A percentile compares a stretch with the other conserved stretches of the same genome.
Evolutionary conservation across 2,888 invertebrate genomes (phyloP).

Genomic region (Trimorus sp.): DNA sequence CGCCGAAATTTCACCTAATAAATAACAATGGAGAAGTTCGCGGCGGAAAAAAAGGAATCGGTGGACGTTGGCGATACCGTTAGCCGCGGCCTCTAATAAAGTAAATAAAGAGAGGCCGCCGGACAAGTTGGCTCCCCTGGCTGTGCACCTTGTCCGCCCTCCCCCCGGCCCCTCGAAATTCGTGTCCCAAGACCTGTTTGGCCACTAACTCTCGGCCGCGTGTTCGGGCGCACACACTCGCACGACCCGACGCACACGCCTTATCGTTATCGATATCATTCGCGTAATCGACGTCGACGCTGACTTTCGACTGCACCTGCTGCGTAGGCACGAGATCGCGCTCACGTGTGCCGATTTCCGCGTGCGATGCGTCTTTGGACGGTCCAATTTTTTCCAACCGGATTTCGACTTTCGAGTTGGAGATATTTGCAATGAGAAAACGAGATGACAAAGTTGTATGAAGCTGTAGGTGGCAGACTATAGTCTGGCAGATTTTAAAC

Average conservation of each 20-base stretch:
- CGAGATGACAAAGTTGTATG: no score
- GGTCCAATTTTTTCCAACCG: not conserved
- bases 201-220: slow-evolving; percentile 55
- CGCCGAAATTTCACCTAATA: no score
- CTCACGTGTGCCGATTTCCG: slow-evolving; percentile 64
- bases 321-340: slow-evolving; percentile 67
- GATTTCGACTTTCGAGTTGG: slow-evolving; percentile 3
- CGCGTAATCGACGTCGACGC: slow-evolving; percentile 72
- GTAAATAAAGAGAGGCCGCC: slow-evolving; percentile 79
- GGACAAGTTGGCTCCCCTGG: slow-evolving; percentile 71
- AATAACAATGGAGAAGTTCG: no score
- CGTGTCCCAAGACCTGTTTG: slow-evolving; percentile 63
- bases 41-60: no score
- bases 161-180: slow-evolving; percentile 46
- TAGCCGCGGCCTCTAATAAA: slow-evolving; percentile 78
- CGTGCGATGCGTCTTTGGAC: not conserved
- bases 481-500: no score
- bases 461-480: no score
- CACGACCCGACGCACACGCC: slow-evolving; percentile 60
- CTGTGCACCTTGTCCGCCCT: slow-evolving; percentile 59
- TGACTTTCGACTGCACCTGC: slow-evolving; percentile 73
- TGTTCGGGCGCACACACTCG: slow-evolving; percentile 29
- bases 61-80: slow-evolving; percentile 69
- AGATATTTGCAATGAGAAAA: no score
- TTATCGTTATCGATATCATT: slow-evolving; percentile 73